These are phyloP conservation scores for Prunella himalayana DNA, from an alignment of 2,113 vertebrate genomes.

Conservation along the genomic window DNA sequence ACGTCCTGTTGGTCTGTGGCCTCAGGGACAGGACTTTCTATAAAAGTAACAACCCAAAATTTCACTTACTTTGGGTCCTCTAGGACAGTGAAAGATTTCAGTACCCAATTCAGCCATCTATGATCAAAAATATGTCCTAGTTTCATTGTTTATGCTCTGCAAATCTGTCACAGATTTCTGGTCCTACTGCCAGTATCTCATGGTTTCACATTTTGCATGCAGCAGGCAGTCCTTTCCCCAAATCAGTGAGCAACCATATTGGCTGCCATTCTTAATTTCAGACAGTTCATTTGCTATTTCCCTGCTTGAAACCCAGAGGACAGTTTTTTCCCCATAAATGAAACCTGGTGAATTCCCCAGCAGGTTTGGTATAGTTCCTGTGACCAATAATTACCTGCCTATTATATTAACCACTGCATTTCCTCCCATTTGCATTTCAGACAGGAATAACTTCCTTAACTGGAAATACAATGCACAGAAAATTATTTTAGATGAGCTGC, in stretches of 20 bases:
- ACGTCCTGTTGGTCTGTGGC: fast-evolving
- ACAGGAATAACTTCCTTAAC: background rate
- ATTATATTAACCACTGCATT: background rate
- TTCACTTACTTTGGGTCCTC: background rate
- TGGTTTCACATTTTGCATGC: background rate
- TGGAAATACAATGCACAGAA: background rate
- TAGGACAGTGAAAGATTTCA: background rate
- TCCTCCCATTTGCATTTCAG: background rate
- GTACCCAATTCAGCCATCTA: background rate
- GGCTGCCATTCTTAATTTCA: background rate
- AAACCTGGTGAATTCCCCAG: background rate
- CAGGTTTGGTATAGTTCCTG: background rate
- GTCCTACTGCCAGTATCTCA: background rate
- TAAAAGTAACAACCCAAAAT: background rate
- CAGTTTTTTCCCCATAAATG: background rate
- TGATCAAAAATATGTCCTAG: background rate
- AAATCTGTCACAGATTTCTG: background rate
- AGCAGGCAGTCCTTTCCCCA: background rate
- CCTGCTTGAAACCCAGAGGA: conserved; percentile 11
- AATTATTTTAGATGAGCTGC: background rate
- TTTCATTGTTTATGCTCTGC: background rate
- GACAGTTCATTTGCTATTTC: background rate
- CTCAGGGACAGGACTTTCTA: background rate
- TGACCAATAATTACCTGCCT: background rate
- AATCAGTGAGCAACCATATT: background rate